phyloP scores from a whole-genome alignment of 2,113 vertebrate genomes.

The Cynopterus brachyotis region DNA sequence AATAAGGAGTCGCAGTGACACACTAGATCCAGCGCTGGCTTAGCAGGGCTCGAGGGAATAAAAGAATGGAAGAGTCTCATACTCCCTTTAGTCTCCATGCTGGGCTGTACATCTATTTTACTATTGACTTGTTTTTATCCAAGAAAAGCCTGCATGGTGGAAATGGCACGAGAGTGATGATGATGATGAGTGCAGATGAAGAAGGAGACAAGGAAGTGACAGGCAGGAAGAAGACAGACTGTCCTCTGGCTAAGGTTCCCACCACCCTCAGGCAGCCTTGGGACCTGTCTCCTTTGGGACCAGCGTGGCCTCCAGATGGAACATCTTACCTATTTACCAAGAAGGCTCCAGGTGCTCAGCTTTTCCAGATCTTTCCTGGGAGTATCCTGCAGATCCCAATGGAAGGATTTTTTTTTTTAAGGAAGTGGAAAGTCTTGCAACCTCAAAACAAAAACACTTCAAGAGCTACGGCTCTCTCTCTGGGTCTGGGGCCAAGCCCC shows the following conservation, averaged over 20 bases:
- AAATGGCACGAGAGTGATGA: background rate
- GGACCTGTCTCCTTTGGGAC: background rate
- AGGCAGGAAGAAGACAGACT: background rate
- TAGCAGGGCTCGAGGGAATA: background rate
- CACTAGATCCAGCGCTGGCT: background rate
- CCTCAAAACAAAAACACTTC: background rate
- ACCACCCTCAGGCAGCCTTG: accelerated
- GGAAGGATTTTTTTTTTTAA: background rate
- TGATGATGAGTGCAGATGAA: background rate
- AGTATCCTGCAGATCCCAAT: background rate
- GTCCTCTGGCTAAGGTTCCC: background rate
- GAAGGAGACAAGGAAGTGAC: background rate
- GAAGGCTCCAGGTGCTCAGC: background rate
- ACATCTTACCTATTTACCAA: background rate
- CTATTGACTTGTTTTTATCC: background rate
- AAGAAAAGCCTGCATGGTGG: background rate
- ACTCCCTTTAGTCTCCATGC: background rate
- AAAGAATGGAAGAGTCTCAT: background rate
- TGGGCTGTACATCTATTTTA: background rate
- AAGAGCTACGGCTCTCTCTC: background rate
- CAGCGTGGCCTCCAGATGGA: background rate
- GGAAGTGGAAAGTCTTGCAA: background rate
- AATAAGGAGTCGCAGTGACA: background rate
- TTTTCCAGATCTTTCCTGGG: background rate
- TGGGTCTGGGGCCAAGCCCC: background rate